A percentile compares a stretch with the other conserved stretches of the same genome.
Conservation (phyloP, 2,888 invertebrate genomes). For the Megalurothrips usitatus region DNA sequence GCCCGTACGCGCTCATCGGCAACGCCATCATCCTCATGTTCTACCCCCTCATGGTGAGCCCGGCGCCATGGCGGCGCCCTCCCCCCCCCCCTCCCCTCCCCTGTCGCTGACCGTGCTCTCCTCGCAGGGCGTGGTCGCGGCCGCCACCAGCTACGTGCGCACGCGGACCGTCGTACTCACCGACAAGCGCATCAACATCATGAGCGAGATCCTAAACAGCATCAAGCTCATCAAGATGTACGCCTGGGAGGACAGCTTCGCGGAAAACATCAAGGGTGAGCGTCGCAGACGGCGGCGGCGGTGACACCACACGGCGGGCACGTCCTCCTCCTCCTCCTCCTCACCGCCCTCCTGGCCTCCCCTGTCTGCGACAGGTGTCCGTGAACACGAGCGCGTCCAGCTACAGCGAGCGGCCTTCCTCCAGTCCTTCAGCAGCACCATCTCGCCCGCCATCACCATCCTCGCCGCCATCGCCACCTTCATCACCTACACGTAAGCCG, state of each 20-base stretch:
- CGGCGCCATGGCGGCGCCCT: too few relatives aligned
- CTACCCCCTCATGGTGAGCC: constrained; percentile 53
- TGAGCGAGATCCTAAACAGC: constrained; percentile 55
- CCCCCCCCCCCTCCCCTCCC: too few relatives aligned
- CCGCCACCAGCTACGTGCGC: constrained; percentile 41
- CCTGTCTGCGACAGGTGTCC: constrained; percentile 39
- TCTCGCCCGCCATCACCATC: constrained; percentile 46
- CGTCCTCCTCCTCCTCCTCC: background rate
- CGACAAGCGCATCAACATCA: constrained; percentile 50
- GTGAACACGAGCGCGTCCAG: constrained; percentile 43
- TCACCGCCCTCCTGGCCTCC: background rate
- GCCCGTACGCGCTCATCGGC: constrained; percentile 52
- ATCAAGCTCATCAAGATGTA: constrained; percentile 62
- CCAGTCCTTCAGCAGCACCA: constrained; percentile 46
- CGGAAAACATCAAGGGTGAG: constrained; percentile 44
- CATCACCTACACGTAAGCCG: constrained; percentile 42
- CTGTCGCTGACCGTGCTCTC: too few relatives aligned
- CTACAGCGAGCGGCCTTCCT: constrained; percentile 46
- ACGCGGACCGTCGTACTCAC: constrained; percentile 42
- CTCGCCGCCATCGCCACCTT: constrained; percentile 47
- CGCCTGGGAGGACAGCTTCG: constrained; percentile 59
- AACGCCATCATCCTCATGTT: constrained; percentile 50
- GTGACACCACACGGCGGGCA: background rate
- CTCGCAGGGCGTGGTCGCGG: constrained; percentile 42
- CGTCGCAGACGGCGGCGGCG: background rate